phyloP scores from a whole-genome alignment of 1,140 invertebrate species.

The Drosophila chauvacae region DNA sequence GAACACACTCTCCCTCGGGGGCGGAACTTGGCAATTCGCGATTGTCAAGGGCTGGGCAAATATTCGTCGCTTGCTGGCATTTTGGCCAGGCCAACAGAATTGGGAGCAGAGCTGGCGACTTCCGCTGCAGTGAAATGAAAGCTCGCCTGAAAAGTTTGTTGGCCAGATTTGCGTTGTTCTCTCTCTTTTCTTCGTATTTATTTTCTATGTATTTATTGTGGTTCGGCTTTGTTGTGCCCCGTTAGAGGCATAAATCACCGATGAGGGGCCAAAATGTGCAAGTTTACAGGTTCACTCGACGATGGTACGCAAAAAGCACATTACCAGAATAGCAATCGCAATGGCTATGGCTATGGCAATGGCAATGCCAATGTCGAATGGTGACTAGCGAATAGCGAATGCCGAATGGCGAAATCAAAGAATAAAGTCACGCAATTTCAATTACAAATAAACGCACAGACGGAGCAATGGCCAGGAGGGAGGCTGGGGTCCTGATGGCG shows the following conservation, averaged over 20 bases:
- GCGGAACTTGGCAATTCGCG: constrained; percentile 17
- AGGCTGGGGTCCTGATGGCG: constrained; percentile 14
- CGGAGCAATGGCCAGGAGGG: constrained; percentile 34
- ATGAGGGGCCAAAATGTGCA: constrained; percentile 57
- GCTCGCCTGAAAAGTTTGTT: constrained; percentile 47
- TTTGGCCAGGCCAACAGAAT: constrained; percentile 65
- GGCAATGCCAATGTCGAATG: constrained; percentile 40
- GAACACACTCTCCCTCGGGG: constrained; percentile 6
- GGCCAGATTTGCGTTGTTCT: constrained; percentile 5
- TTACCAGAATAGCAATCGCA: constrained; percentile 39
- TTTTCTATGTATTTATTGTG: constrained; percentile 17
- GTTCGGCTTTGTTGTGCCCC: constrained; percentile 25
- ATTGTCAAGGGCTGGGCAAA: constrained; percentile 71
- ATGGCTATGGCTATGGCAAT: constrained; percentile 21
- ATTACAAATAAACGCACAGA: constrained; percentile 70
- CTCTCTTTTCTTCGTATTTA: background rate
- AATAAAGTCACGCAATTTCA: constrained; percentile 83
- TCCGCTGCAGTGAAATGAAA: constrained; percentile 44
- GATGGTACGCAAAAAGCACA: constrained; percentile 38
- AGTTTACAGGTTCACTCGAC: constrained; percentile 46
- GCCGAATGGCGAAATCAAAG: constrained; percentile 69
- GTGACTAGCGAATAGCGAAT: background rate
- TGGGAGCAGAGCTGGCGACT: constrained; percentile 6
- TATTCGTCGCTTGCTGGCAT: constrained; percentile 74
- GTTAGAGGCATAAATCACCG: constrained; percentile 56